phyloP scores from a whole-genome alignment of 2,888 invertebrate genomes.

The Epinotia brunnichana region DNA sequence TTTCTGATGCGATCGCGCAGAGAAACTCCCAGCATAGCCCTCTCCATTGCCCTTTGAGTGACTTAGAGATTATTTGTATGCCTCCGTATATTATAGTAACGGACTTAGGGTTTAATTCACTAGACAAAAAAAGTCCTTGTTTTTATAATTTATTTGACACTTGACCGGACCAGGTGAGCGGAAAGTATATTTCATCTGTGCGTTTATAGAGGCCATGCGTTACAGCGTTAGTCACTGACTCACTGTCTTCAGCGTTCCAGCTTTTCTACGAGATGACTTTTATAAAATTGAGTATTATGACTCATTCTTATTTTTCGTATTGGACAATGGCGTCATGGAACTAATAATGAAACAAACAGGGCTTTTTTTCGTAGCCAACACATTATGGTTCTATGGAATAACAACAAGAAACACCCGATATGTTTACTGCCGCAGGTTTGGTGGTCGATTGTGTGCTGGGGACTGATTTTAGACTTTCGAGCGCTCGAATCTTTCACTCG shows the following conservation, averaged over 20 bases:
- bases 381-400: background rate
- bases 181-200: background rate
- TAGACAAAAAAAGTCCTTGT: background rate
- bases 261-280: background rate
- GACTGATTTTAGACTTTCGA: too few relatives aligned
- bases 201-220: background rate
- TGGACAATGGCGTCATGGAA: conserved; percentile 2
- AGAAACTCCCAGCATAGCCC: too few relatives aligned
- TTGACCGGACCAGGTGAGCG: background rate
- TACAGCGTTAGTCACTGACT: background rate
- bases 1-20: too few relatives aligned
- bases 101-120: too few relatives aligned
- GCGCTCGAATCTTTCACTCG: too few relatives aligned
- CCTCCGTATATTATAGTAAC: too few relatives aligned
- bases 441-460: too few relatives aligned
- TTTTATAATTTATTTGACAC: background rate
- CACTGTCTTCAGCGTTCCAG: background rate
- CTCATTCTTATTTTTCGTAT: conserved; percentile 13
- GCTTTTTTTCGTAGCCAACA: background rate
- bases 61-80: too few relatives aligned
- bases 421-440: background rate
- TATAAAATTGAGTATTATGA: conserved; percentile 1
- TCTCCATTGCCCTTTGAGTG: too few relatives aligned
- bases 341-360: conserved; percentile 1
- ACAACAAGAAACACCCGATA: background rate